phyloP scores from a whole-genome alignment of 2,113 vertebrate genomes.

The Ciconia stormi region DNA sequence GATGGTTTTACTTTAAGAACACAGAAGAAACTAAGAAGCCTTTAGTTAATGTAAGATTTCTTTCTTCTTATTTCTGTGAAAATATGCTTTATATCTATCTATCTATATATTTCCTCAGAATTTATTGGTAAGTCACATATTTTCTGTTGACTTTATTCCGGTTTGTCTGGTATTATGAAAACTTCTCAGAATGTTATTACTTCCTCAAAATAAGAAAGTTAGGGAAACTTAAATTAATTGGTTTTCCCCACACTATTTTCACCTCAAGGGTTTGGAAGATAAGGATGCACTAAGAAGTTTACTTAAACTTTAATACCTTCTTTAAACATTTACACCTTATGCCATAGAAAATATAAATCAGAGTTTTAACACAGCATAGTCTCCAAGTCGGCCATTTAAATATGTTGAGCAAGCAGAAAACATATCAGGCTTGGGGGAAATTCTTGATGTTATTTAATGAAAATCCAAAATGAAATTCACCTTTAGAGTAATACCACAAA shows the following conservation, averaged over 20 bases:
- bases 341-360: neutral
- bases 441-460: neutral
- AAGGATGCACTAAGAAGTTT: neutral
- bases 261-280: neutral
- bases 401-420: neutral
- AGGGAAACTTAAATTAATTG: neutral
- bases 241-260: neutral
- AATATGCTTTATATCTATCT: neutral
- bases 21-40: neutral
- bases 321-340: constrained; percentile 3
- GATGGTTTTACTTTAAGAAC: neutral
- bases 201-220: neutral
- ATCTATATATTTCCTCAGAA: neutral
- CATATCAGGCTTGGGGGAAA: neutral
- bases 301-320: neutral
- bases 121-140: neutral
- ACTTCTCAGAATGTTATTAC: neutral
- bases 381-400: neutral
- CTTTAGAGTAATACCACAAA: neutral
- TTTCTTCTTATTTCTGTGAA: neutral
- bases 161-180: neutral
- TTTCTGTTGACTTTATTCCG: neutral
- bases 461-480: neutral
- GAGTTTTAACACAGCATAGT: neutral
- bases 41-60: neutral